Evolutionary conservation across 2,113 vertebrate species (phyloP).

Genomic region (Poecilia latipinna): DNA sequence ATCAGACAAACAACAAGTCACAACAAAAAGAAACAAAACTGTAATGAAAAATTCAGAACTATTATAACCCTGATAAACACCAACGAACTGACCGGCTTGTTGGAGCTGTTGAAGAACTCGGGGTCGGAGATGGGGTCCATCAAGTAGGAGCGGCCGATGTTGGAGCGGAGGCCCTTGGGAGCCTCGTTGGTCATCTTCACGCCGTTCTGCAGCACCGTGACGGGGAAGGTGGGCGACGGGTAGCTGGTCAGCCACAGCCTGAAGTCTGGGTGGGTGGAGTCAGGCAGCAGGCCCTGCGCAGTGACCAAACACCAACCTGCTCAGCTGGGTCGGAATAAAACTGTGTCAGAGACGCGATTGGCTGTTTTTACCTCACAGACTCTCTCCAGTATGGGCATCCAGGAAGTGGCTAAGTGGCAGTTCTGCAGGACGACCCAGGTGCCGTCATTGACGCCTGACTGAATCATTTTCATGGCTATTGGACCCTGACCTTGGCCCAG

Average conservation of each 20-base stretch:
- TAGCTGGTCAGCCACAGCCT: slow-evolving; percentile 93
- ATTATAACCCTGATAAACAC: not conserved
- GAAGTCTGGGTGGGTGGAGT: slow-evolving; percentile 89
- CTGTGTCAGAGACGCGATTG: not conserved
- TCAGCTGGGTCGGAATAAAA: not conserved
- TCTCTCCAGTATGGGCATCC: slow-evolving; percentile 90
- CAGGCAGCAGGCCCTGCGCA: slow-evolving; percentile 85
- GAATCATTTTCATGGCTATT: slow-evolving; percentile 88
- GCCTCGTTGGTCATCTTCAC: slow-evolving; percentile 94
- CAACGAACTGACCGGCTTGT: slow-evolving; percentile 81
- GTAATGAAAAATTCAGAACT: too few relatives aligned
- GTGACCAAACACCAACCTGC: not conserved
- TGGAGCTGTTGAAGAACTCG: slow-evolving; percentile 86
- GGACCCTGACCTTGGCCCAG: slow-evolving; percentile 93
- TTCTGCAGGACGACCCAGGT: slow-evolving; percentile 93
- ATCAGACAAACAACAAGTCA: too few relatives aligned
- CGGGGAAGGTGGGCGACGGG: slow-evolving; percentile 87
- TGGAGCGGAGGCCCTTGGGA: slow-evolving; percentile 88
- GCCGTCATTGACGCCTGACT: slow-evolving; percentile 85
- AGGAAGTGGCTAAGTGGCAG: slow-evolving; percentile 91
- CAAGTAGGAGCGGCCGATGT: slow-evolving; percentile 86
- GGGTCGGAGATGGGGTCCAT: slow-evolving; percentile 91
- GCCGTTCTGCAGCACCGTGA: slow-evolving; percentile 89
- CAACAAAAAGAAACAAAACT: too few relatives aligned
- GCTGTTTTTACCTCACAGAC: slow-evolving; percentile 85